phyloP scores from a whole-genome alignment of 2,888 invertebrate genomes.

The Drosophila anomelani region DNA sequence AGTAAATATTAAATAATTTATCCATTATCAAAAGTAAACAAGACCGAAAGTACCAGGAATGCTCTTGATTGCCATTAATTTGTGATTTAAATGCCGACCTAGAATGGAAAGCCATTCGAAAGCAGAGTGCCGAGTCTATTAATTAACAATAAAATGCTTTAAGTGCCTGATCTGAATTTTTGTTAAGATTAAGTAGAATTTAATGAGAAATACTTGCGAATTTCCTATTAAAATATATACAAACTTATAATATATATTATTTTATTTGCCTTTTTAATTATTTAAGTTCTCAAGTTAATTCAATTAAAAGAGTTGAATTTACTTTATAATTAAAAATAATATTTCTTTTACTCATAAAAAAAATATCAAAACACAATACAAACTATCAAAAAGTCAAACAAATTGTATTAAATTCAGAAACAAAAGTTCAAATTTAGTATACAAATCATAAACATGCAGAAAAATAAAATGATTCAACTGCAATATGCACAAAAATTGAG shows the following conservation, averaged over 20 bases:
- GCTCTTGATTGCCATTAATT: slow-evolving; percentile 68
- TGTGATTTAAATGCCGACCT: slow-evolving; percentile 48
- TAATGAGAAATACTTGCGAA: no score
- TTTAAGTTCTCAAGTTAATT: no score
- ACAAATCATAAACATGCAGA: background rate
- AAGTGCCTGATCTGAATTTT: background rate
- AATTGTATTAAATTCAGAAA: background rate
- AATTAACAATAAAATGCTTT: slow-evolving; percentile 6
- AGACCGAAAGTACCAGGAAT: slow-evolving; percentile 62
- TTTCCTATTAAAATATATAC: no score
- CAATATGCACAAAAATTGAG: background rate
- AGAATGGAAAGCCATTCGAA: background rate
- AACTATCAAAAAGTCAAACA: background rate
- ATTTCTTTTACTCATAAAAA: no score
- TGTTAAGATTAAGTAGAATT: background rate
- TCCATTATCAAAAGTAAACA: slow-evolving; percentile 74
- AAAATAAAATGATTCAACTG: background rate
- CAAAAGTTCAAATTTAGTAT: background rate
- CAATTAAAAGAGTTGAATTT: background rate
- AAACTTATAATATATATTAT: no score
- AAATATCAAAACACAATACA: background rate
- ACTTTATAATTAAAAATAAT: no score
- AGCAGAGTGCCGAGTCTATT: background rate
- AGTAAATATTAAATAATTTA: slow-evolving; percentile 65
- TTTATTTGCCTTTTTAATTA: no score